Evolutionary conservation across 1,140 invertebrate species (phyloP), one percentile per base, ranked within the genome.

Genomic region (Drosophila sturtevanti): DNA sequence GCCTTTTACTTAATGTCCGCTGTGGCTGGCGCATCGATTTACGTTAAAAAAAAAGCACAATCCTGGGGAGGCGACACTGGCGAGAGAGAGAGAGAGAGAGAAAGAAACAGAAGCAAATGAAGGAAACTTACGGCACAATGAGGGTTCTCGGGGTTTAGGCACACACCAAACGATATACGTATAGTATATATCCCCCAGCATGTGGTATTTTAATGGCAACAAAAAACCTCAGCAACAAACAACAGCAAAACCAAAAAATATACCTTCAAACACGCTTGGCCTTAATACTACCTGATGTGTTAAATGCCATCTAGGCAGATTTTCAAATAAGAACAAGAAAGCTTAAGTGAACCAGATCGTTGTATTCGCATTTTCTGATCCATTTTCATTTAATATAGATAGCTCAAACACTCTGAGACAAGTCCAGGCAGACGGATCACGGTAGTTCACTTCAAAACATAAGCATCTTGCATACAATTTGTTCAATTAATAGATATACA

Each of bases 11-110:
- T 86, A 86, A 87, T 87, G 74, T 77, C 79, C 81, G 82, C 81
- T 81, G 67, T 81, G 67, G 75, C 75, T 86, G 81, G 79, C 82
- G 81, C 78, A 86, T 86, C 82, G 81, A 85, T 85, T 85, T 85
- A 87, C 78, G 78, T 64, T 82, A 86, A 81, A 81, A 86, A 85
- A 44, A 48, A 48, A 10, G 41, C 18, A 48, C 41, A 48, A 48
- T 9, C 7, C 7, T 48, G 41, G 41, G 16, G 41, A 9, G 41
- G 18, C 9, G 41, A 31, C 3, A 31, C 27, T n/a, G n/a, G n/a
- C n/a, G n/a, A 31, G 27, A 31, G 27, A 7, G 27, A 4, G 27
- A 31, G 27, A 31, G 27, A 31, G 1, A 31, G 27, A 31, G 27
- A 6, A 6, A 31, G 24, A 24, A 4, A 16, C 4, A 14, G 4